Evolutionary conservation across 2,113 vertebrate genomes (phyloP), one percentile per base, ranked within the genome.

Genomic region (Rhipidura dahli): DNA sequence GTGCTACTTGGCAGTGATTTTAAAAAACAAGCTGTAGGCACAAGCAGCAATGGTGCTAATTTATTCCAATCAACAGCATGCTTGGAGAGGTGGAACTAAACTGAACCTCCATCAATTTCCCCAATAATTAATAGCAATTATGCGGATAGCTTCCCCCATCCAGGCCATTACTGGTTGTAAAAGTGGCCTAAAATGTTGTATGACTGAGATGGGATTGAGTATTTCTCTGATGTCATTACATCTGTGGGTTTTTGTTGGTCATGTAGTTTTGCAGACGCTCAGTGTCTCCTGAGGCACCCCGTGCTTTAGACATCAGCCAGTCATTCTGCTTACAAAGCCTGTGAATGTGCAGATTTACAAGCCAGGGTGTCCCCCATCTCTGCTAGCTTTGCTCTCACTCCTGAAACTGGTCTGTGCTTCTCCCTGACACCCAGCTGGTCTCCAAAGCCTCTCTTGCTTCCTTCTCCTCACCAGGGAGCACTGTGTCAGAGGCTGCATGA

Each of bases 161-260:
- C 40, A 83, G 10, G 28, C 12, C 33, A 59, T 68, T 68, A 28
- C 2, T 0, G 0, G 2, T n/a, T 79, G 15, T 27, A 82, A 87
- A 90, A 66, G 2, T 84, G 18, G 5, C 31, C 65, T 28, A 22
- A 37, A 84, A 49, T 61, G 20, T 12, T 63, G 2, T 45, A 9
- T 63, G n/a, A 76, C 17, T 20, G 54, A 56, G 15, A 35, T 24
- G 21, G 13, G 40, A 65, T 21, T 56, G 60, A 75, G 7, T 26
- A 44, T 44, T 82, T 87, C 19, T 53, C 51, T 66, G 22, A n/a
- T 61, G 21, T 44, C 13, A 11, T 11, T 86, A 23, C 14, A 61
- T 30, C 10, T 5, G 6, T 3, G 0, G 2, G 2, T 1, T 53
- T 66, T 64, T 54, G 15, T 20, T 65, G 24, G 0, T 56, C 84